Conservation (phyloP, 37 sponge, comb jelly and placozoan genomes). For the Cliona cf. orientalis region DNA sequence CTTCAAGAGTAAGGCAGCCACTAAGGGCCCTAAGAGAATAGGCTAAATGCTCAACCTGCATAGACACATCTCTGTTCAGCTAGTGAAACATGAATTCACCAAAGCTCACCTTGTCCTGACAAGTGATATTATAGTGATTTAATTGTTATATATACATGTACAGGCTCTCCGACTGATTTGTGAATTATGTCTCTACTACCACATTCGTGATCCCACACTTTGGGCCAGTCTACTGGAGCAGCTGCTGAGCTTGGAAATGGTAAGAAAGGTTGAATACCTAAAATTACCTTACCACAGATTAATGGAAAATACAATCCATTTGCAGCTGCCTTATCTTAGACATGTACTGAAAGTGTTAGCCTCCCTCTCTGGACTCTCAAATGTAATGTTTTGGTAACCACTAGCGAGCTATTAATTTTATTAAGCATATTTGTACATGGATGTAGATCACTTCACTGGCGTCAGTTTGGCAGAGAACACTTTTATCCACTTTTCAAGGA, state of each 20-base stretch:
- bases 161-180: constrained; percentile 37
- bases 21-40: no score
- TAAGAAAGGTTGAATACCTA: background rate
- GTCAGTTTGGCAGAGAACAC: constrained; percentile 20
- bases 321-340: constrained; percentile 24
- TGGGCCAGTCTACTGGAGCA: constrained; percentile 28
- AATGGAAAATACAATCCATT: background rate
- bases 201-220: constrained; percentile 3
- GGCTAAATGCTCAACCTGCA: no score
- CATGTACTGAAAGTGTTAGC: constrained; percentile 7
- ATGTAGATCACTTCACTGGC: constrained; percentile 19
- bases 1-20: no score
- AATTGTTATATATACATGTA: background rate
- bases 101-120: background rate
- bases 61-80: background rate
- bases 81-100: background rate
- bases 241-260: constrained; percentile 33
- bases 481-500: constrained; percentile 16
- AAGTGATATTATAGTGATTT: background rate
- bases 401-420: background rate
- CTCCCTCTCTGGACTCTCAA: background rate
- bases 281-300: background rate
- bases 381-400: constrained; percentile 3
- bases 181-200: constrained; percentile 33
- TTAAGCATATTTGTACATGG: background rate